Evolutionary conservation across 2,888 invertebrate genomes (phyloP).

Genomic region (Drosophila phalerata): DNA sequence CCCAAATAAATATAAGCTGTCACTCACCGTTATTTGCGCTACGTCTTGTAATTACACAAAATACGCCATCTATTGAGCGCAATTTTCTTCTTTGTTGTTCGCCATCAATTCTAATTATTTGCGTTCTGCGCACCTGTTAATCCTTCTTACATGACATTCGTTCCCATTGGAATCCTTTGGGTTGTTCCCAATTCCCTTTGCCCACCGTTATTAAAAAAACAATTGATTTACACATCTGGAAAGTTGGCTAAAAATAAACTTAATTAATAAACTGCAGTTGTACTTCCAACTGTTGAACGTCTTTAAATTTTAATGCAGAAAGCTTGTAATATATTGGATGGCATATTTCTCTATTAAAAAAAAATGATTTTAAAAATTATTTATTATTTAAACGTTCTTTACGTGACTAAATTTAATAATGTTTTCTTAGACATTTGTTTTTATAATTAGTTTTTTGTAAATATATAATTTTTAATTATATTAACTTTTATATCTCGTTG

Average conservation of each 20-base stretch:
- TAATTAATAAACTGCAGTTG: not conserved
- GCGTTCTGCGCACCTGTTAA: constrained; percentile 43
- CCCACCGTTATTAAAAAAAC: not conserved
- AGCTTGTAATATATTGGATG: not conserved
- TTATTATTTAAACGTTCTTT: not conserved
- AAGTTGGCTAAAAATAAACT: not conserved
- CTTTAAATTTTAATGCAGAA: not conserved
- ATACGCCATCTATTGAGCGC: constrained; percentile 20
- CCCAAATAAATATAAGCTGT: constrained; percentile 6
- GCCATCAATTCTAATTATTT: constrained; percentile 3
- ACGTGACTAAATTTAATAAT: not conserved
- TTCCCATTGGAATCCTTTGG: constrained; percentile 1
- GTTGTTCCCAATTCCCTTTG: not conserved
- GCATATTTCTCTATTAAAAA: not conserved
- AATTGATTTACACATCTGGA: not conserved
- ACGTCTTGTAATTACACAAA: constrained; percentile 5
- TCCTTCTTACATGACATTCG: constrained; percentile 4
- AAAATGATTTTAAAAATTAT: not conserved
- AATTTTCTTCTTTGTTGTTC: not conserved
- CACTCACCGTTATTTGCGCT: constrained; percentile 16
- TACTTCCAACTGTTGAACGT: too few relatives aligned
- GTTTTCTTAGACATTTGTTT: not conserved
- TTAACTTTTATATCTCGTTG: not conserved
- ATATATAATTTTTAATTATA: not conserved
- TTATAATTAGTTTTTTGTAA: not conserved